phyloP scores from a whole-genome alignment of 2,888 invertebrate genomes.

The Ectropis crepuscularia region DNA sequence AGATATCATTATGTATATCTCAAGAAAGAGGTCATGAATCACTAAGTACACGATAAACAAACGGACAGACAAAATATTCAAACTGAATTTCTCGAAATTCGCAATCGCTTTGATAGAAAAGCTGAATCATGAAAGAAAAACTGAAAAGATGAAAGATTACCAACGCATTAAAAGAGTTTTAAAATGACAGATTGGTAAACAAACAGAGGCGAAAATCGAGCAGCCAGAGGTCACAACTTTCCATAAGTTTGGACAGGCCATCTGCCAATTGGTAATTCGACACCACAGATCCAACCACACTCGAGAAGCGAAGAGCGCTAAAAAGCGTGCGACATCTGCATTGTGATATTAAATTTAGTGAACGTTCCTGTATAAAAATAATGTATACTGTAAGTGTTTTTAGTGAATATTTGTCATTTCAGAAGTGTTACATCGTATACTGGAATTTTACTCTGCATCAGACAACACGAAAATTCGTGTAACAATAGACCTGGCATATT shows the following conservation, averaged over 20 bases:
- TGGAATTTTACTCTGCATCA: too few species aligned
- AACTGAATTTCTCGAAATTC: conserved; percentile 15
- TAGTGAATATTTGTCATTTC: too few species aligned
- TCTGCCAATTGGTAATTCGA: conserved; percentile 27
- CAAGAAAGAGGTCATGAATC: conserved; percentile 20
- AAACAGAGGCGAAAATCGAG: conserved; percentile 22
- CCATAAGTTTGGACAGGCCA: conserved; percentile 25
- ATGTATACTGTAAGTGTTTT: too few species aligned
- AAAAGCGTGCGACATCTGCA: too few species aligned
- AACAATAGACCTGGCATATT: too few species aligned
- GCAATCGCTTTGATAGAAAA: conserved; percentile 18
- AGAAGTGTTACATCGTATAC: too few species aligned
- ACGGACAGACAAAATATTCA: conserved; percentile 19
- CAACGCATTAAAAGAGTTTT: conserved; percentile 21
- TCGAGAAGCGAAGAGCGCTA: too few species aligned
- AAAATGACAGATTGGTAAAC: conserved; percentile 26
- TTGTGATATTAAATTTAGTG: too few species aligned
- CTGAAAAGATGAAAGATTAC: conserved; percentile 24
- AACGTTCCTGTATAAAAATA: too few species aligned
- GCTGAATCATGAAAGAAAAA: conserved; percentile 25
- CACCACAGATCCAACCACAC: not conserved
- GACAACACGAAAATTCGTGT: too few species aligned
- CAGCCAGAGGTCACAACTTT: conserved; percentile 28
- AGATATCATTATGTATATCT: conserved; percentile 7
- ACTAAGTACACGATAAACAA: conserved; percentile 23